phyloP scores from a whole-genome alignment of 2,797 vertebrate species.

The Falco columbarius region DNA sequence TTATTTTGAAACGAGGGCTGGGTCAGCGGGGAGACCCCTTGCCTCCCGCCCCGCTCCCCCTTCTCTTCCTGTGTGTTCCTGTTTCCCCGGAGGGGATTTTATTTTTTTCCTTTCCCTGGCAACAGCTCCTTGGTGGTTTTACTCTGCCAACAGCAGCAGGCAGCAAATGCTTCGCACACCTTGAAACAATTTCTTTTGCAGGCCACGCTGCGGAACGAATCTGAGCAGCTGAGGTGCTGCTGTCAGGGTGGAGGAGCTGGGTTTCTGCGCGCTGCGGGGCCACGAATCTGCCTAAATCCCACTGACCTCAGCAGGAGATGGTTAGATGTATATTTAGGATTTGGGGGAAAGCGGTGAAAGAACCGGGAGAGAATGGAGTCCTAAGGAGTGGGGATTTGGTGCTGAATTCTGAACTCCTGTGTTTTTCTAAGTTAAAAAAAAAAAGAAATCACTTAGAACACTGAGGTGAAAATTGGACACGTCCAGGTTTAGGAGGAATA shows the following conservation, averaged over 20 bases:
- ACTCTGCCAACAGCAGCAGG: constrained; percentile 6
- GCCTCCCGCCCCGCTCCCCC: background rate
- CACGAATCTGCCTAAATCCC: background rate
- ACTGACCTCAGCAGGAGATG: background rate
- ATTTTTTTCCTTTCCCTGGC: background rate
- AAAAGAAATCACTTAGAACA: background rate
- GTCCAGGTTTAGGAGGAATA: background rate
- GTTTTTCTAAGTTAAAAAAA: background rate
- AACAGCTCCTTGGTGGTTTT: background rate
- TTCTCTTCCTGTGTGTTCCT: constrained; percentile 42
- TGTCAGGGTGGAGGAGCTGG: background rate
- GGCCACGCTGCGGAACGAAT: constrained; percentile 65
- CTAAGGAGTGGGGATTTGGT: background rate
- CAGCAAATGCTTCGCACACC: constrained; percentile 61
- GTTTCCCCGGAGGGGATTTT: background rate
- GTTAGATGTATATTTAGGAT: background rate
- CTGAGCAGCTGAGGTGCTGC: constrained; percentile 13
- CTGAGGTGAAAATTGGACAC: background rate
- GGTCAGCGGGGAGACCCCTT: rapidly evolving
- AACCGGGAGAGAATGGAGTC: background rate
- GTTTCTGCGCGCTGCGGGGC: background rate
- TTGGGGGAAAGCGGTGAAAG: background rate
- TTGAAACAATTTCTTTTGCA: constrained; percentile 66
- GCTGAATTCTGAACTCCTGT: background rate
- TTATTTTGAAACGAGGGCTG: background rate